phyloP scores from a whole-genome alignment of 2,113 vertebrate genomes.

The Crotalus horridus region DNA sequence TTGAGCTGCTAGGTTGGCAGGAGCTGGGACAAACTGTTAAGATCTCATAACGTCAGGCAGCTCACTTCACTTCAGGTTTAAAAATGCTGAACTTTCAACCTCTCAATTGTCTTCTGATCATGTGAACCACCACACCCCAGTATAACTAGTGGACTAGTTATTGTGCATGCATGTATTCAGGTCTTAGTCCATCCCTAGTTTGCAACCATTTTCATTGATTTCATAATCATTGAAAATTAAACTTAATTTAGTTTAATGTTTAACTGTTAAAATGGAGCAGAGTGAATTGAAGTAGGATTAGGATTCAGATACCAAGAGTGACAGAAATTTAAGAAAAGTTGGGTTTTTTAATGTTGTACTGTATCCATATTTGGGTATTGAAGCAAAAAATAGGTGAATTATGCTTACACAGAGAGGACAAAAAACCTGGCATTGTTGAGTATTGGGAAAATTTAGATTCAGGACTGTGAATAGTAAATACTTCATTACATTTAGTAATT shows the following conservation, averaged over 20 bases:
- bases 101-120: neutral
- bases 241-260: neutral
- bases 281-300: neutral
- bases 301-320: neutral
- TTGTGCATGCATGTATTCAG: neutral
- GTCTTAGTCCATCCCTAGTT: neutral
- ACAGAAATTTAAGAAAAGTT: neutral
- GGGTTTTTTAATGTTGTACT: neutral
- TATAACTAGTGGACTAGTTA: neutral
- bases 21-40: neutral
- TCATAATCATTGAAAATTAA: neutral
- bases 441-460: neutral
- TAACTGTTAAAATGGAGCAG: neutral
- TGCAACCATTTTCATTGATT: neutral
- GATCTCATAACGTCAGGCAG: neutral
- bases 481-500: neutral
- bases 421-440: neutral
- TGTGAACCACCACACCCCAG: neutral
- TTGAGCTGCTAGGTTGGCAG: neutral
- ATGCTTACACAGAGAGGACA: neutral
- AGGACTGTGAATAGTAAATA: neutral
- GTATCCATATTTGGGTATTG: neutral
- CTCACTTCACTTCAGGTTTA: neutral
- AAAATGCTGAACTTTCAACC: neutral
- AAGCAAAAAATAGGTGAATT: neutral